Conservation (phyloP, 2,113 vertebrate species). For the Physeter macrocephalus region DNA sequence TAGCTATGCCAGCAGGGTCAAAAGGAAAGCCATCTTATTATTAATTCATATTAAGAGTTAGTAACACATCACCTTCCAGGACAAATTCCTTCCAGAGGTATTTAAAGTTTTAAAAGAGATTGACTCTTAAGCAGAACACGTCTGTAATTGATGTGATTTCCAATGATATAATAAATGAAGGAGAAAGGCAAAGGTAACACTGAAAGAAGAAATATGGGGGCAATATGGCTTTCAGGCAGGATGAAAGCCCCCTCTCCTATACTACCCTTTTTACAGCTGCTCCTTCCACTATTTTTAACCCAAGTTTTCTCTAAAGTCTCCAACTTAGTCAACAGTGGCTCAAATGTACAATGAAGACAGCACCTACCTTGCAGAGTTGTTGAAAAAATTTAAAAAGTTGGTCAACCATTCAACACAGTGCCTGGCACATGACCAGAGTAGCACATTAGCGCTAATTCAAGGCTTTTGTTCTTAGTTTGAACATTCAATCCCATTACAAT, state of each 20-base stretch:
- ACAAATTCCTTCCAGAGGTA: neutral
- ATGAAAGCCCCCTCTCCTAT: neutral
- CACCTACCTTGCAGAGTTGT: neutral
- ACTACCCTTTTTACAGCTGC: neutral
- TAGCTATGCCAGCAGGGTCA: neutral
- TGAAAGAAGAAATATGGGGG: neutral
- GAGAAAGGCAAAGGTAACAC: neutral
- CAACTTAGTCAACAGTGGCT: neutral
- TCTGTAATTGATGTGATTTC: neutral
- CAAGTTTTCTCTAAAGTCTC: neutral
- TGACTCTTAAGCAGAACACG: neutral
- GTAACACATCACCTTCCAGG: neutral
- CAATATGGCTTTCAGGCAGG: too few species aligned
- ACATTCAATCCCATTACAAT: neutral
- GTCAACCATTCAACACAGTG: neutral
- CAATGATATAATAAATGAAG: neutral
- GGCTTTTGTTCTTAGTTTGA: neutral
- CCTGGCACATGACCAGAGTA: neutral
- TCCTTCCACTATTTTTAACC: neutral
- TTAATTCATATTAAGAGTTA: neutral
- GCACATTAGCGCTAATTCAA: neutral
- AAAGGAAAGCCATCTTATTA: neutral
- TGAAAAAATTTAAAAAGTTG: neutral
- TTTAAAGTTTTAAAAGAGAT: neutral
- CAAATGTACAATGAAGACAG: neutral